phyloP scores from a whole-genome alignment of 2,113 vertebrate genomes.

The Hippocampus barbouri region DNA sequence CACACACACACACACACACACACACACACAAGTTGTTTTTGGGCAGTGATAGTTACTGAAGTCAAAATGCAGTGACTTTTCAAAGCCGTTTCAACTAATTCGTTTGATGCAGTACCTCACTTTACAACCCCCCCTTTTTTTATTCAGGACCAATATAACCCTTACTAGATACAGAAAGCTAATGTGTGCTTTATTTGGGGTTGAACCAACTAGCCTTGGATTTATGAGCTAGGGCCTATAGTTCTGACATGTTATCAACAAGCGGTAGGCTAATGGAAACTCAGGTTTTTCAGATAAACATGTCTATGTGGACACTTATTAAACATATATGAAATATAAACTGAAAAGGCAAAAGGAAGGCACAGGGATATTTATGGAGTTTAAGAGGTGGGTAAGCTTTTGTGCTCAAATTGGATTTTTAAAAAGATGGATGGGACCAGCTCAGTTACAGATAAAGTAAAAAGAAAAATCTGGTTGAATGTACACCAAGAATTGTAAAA shows the following conservation, averaged over 20 bases:
- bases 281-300: background rate
- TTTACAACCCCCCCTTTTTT: slow-evolving; percentile 18
- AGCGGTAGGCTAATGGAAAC: background rate
- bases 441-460: background rate
- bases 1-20: slow-evolving; percentile 1
- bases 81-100: background rate
- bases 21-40: slow-evolving; percentile 20
- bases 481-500: background rate
- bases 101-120: background rate
- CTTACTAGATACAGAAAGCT: slow-evolving; percentile 23
- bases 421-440: background rate
- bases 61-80: background rate
- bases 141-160: slow-evolving; percentile 27
- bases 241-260: slow-evolving; percentile 27
- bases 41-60: background rate
- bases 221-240: slow-evolving; percentile 30
- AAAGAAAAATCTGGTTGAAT: background rate
- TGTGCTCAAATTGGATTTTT: background rate
- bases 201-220: slow-evolving; percentile 42
- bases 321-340: slow-evolving; percentile 23
- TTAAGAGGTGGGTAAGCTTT: background rate
- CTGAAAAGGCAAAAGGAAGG: slow-evolving; percentile 3
- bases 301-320: slow-evolving; percentile 16
- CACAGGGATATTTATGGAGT: background rate
- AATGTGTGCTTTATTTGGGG: slow-evolving; percentile 19